A percentile compares a stretch with the other conserved stretches of the same genome.
Evolutionary conservation across 2,113 vertebrate species (phyloP).

Genomic region (Salvelinus fontinalis): DNA sequence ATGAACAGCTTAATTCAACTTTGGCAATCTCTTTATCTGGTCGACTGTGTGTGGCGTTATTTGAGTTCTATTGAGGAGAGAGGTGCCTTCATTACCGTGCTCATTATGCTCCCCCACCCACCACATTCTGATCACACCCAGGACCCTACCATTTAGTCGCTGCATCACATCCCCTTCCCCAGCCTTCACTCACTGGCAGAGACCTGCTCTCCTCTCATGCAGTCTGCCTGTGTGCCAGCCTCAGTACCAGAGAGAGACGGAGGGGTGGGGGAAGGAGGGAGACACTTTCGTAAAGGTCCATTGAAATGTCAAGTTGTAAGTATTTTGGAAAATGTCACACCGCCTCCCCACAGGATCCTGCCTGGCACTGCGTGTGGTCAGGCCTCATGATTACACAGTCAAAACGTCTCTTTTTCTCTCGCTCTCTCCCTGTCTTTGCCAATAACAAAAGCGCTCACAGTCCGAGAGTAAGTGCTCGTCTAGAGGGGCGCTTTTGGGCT

Average conservation of each 20-base stretch:
- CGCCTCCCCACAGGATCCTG: too few relatives aligned
- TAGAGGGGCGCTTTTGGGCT: too few relatives aligned
- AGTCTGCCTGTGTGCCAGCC: conserved; percentile 9
- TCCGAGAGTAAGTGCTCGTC: too few relatives aligned
- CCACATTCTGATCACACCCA: conserved; percentile 29
- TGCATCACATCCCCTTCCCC: not conserved
- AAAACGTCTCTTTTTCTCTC: conserved; percentile 17
- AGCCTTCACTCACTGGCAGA: not conserved
- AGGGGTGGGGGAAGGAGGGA: not conserved
- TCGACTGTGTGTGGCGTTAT: not conserved
- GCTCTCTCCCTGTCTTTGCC: conserved; percentile 31
- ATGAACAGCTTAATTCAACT: not conserved
- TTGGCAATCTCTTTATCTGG: not conserved
- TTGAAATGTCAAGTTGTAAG: conserved; percentile 55
- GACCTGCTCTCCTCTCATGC: conserved; percentile 11
- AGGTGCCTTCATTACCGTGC: conserved; percentile 20
- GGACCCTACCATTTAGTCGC: conserved; percentile 32
- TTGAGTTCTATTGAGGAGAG: not conserved
- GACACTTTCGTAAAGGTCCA: conserved; percentile 29
- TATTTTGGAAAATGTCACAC: conserved; percentile 37
- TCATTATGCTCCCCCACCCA: conserved; percentile 9
- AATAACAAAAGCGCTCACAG: not conserved
- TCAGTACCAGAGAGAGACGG: not conserved
- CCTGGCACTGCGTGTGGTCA: conserved; percentile 1
- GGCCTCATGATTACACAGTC: conserved; percentile 31